Percentiles rank a stretch among this genome's conserved stretches.
Conservation (phyloP, 2,113 vertebrate genomes). For the Pogona vitticeps region DNA sequence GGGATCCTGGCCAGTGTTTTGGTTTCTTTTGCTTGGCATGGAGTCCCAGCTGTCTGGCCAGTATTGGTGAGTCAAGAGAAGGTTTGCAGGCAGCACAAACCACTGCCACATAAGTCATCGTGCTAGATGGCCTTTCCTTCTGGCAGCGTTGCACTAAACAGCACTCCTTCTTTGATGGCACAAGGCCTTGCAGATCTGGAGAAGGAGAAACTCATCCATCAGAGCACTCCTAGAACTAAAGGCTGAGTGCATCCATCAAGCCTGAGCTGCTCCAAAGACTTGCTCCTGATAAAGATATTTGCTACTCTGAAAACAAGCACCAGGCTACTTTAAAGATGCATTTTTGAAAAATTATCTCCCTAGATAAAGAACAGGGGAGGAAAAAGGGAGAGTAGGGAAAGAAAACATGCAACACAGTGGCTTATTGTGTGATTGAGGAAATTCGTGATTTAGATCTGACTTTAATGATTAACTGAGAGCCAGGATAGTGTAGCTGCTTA, state of each 20-base stretch:
- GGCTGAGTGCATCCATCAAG: neutral
- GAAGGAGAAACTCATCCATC: neutral
- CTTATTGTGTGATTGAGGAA: neutral
- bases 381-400: too few relatives aligned
- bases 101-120: neutral
- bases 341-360: neutral
- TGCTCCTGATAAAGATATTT: neutral
- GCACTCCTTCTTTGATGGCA: neutral
- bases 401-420: neutral
- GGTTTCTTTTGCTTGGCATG: constrained; percentile 43
- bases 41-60: constrained; percentile 58
- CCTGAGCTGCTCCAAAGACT: neutral
- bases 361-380: neutral
- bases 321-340: neutral
- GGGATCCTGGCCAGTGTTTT: constrained; percentile 22
- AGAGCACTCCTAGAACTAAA: neutral
- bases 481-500: neutral
- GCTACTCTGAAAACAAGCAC: neutral
- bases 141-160: neutral
- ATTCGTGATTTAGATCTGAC: neutral
- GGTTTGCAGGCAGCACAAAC: neutral
- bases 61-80: neutral
- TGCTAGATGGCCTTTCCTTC: neutral
- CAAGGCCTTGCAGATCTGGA: neutral
- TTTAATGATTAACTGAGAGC: neutral